phyloP scores from a whole-genome alignment of 2,113 vertebrate genomes.

The Siniperca chuatsi region DNA sequence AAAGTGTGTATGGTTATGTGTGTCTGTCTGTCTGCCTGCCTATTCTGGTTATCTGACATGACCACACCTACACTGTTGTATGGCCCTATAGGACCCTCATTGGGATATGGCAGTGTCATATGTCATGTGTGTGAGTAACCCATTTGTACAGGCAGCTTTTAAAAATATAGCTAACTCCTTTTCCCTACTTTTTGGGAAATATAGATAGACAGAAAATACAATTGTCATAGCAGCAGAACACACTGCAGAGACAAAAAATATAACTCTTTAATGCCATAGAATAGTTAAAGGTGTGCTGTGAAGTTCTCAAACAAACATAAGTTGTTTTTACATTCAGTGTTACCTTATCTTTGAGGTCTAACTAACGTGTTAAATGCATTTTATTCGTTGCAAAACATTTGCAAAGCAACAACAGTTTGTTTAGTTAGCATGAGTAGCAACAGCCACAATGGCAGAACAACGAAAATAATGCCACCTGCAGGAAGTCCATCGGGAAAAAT shows the following conservation, averaged over 20 bases:
- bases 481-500: not conserved
- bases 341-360: not conserved
- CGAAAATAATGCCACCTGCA: not conserved
- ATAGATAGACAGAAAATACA: not conserved
- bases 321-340: not conserved
- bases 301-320: not conserved
- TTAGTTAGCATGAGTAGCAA: not conserved
- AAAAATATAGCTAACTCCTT: not conserved
- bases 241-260: not conserved
- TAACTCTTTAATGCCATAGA: not conserved
- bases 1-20: conserved; percentile 52
- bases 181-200: not conserved
- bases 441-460: not conserved
- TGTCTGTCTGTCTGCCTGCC: conserved; percentile 41
- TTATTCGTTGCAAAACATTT: not conserved
- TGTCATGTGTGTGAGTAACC: conserved; percentile 49
- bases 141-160: not conserved
- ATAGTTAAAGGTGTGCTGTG: not conserved
- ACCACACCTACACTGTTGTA: conserved; percentile 73
- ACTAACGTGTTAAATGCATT: not conserved
- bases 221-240: not conserved
- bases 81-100: conserved; percentile 50
- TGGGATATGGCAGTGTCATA: conserved; percentile 58
- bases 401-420: not conserved
- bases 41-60: conserved; percentile 53